phyloP scores from a whole-genome alignment of 2,797 vertebrate species.

The Pseudocheirus occidentalis region DNA sequence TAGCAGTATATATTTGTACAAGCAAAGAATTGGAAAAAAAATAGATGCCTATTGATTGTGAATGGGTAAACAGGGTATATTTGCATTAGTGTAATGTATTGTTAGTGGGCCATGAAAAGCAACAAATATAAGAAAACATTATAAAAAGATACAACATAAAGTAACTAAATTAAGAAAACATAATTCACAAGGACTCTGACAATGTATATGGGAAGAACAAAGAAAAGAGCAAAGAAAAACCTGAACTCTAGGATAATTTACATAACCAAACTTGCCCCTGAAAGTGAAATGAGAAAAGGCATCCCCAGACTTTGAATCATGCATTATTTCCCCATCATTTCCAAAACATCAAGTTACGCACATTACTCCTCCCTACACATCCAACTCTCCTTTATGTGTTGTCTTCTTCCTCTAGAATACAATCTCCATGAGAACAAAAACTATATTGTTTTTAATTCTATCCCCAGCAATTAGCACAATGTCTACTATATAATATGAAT shows the following conservation, averaged over 20 bases:
- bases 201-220: not conserved
- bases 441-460: not conserved
- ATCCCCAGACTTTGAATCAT: not conserved
- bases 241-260: not conserved
- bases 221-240: not conserved
- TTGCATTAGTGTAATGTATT: not conserved
- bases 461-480: not conserved
- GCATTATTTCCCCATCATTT: not conserved
- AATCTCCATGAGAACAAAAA: not conserved
- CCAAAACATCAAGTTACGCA: not conserved
- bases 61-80: not conserved
- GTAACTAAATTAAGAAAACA: not conserved
- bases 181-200: not conserved
- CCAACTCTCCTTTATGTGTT: not conserved
- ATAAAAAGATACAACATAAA: not conserved
- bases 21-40: not conserved
- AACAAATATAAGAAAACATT: not conserved
- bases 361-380: not conserved
- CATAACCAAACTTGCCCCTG: not conserved
- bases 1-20: not conserved
- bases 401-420: not conserved
- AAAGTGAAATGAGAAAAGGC: not conserved
- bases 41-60: not conserved
- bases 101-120: not conserved
- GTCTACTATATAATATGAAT: too few species aligned